Evolutionary conservation across 2,888 invertebrate species (phyloP), one percentile per base, ranked within the genome.

Genomic region (Dyspetes luteomarginatus): DNA sequence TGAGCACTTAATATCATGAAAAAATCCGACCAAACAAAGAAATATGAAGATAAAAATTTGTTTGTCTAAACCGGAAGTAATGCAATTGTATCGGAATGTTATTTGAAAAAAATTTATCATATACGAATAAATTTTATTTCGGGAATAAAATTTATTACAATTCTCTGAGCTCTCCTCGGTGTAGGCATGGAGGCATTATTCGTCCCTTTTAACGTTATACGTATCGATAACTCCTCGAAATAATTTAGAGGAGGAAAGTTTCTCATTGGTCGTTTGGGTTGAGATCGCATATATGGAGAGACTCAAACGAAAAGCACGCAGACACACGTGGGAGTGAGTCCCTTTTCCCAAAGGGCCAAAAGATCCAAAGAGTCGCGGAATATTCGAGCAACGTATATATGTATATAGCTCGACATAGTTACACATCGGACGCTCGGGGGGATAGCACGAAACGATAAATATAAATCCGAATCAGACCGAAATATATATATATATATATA

Each of bases 401-500:
- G 4, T 45, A 45, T 30, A 28, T 2, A 12, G n/a, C 65, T 22
- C 45, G 73, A 73, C 78, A 62, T 68, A 73, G 58, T 52, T 64
- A 62, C 48, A 52, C 45, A n/a, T 52, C 50, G 52, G 62, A 41
- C 24, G 78, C 67, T 68, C 24, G 15, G 50, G 41, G 55, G 24
- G 26, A 55, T 43, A 50, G 4, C 19, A 24, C 28, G 19, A 43
- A 75, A 60, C 80, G 80, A 82, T 82, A 78, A 82, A 82, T 82
- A 82, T 80, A 75, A 82, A 82, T 82, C 65, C 74, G 76, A 82
- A 77, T 76, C 76, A 67, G 58, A 76, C 52, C 28, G 75, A 50
- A 62, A 62, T 62, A 45, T 22, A 60, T 41, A 60, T 12, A 52
- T 43, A 17, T 26, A 48, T 50, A 48, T 15, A 15, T 22, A 62